These are phyloP conservation scores for Eulacestoma nigropectus DNA, from an alignment of 2,113 vertebrate genomes.

Conservation along the genomic window DNA sequence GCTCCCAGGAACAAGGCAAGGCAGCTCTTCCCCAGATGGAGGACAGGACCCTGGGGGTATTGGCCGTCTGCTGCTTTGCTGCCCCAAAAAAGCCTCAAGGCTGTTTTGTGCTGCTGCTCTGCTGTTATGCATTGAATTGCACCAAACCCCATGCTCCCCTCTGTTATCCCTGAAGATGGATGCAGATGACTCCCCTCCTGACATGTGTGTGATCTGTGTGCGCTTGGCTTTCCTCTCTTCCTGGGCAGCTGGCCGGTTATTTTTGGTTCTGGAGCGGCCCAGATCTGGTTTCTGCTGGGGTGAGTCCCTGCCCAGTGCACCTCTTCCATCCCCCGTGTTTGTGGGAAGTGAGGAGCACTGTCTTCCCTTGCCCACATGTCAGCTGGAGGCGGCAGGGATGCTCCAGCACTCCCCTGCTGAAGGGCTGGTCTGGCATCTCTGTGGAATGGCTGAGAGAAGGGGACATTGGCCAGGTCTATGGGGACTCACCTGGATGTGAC, in stretches of 20 bases:
- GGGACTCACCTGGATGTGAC: conserved; percentile 5
- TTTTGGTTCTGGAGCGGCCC: conserved; percentile 37
- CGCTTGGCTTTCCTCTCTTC: conserved; percentile 17
- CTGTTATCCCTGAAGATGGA: not conserved
- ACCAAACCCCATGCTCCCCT: not conserved
- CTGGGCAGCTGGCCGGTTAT: conserved; percentile 51
- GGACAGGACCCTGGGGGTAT: not conserved
- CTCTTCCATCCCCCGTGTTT: not conserved
- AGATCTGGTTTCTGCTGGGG: conserved; percentile 35
- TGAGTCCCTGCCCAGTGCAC: not conserved
- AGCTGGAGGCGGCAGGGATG: accelerated
- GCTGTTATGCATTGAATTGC: not conserved
- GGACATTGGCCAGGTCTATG: not conserved
- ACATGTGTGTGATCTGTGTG: not conserved
- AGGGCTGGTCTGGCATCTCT: not conserved
- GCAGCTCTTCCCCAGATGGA: conserved; percentile 21
- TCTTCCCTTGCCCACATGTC: accelerated
- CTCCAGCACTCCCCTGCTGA: not conserved
- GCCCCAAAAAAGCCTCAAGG: not conserved
- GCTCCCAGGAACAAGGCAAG: not conserved
- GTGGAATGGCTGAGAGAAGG: not conserved
- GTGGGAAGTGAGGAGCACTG: not conserved
- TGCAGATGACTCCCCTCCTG: conserved; percentile 15
- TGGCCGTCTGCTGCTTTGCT: not conserved
- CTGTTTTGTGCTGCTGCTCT: not conserved